Evolutionary conservation across 1,140 invertebrate genomes (phyloP).

Genomic region (Pararge aegeria): DNA sequence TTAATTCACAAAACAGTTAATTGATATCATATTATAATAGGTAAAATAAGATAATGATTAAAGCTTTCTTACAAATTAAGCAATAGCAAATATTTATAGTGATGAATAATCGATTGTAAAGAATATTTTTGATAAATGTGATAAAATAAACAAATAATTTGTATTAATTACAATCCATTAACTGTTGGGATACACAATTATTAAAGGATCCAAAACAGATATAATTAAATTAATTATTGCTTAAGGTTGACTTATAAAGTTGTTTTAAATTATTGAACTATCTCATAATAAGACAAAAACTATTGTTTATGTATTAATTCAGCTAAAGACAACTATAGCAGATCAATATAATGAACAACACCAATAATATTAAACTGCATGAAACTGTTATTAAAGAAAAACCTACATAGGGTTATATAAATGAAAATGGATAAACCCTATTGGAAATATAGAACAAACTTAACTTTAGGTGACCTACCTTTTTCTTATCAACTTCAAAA

Average conservation of each 20-base stretch:
- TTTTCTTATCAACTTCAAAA: constrained; percentile 70
- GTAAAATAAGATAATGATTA: neutral
- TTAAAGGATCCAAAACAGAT: neutral
- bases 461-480: constrained; percentile 40
- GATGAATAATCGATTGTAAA: neutral
- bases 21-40: neutral
- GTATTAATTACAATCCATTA: too few species aligned
- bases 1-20: neutral
- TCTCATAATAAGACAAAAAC: neutral
- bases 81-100: neutral
- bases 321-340: neutral
- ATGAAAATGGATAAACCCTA: neutral
- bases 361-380: too few species aligned
- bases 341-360: too few species aligned
- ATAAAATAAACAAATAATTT: neutral
- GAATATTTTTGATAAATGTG: neutral
- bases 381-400: too few species aligned
- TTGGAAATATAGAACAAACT: neutral
- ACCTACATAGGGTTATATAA: too few species aligned
- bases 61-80: neutral
- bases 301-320: neutral
- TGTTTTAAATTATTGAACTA: neutral
- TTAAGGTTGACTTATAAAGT: neutral
- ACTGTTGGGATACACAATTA: too few species aligned
- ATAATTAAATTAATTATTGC: neutral